These are phyloP conservation scores for Ifrita kowaldi DNA, from an alignment of 2,113 vertebrate species.

Conservation along the genomic window DNA sequence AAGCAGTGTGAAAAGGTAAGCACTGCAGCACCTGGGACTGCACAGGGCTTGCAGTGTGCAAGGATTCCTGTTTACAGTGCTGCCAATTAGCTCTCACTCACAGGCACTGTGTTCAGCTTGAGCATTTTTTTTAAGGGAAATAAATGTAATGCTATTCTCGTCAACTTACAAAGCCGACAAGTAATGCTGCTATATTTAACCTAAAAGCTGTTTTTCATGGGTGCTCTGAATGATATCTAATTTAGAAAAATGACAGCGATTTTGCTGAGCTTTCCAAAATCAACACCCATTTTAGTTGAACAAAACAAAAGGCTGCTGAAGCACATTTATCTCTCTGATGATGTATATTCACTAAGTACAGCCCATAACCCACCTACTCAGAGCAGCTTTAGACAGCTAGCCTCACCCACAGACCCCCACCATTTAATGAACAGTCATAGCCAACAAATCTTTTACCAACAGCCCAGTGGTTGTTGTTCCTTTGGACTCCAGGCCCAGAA, in stretches of 20 bases:
- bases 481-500: constrained; percentile 48
- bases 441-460: constrained; percentile 64
- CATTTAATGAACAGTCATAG: constrained; percentile 67
- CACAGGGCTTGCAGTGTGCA: neutral
- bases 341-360: constrained; percentile 70
- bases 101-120: neutral
- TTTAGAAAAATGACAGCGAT: constrained; percentile 37
- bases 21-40: neutral
- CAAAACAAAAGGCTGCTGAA: constrained; percentile 53
- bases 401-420: neutral
- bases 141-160: constrained; percentile 21
- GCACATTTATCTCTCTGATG: constrained; percentile 42
- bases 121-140: neutral
- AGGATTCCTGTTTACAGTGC: neutral
- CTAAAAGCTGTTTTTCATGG: constrained; percentile 21
- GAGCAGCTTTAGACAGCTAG: constrained; percentile 6
- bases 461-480: constrained; percentile 23
- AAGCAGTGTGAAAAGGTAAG: neutral
- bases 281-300: constrained; percentile 47
- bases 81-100: neutral
- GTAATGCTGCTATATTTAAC: constrained; percentile 44
- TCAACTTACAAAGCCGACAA: constrained; percentile 18
- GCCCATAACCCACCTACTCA: constrained; percentile 52
- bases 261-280: constrained; percentile 55
- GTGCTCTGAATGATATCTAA: constrained; percentile 19